Conservation (phyloP, 2,797 vertebrate species). For the Clarias fuscus region DNA sequence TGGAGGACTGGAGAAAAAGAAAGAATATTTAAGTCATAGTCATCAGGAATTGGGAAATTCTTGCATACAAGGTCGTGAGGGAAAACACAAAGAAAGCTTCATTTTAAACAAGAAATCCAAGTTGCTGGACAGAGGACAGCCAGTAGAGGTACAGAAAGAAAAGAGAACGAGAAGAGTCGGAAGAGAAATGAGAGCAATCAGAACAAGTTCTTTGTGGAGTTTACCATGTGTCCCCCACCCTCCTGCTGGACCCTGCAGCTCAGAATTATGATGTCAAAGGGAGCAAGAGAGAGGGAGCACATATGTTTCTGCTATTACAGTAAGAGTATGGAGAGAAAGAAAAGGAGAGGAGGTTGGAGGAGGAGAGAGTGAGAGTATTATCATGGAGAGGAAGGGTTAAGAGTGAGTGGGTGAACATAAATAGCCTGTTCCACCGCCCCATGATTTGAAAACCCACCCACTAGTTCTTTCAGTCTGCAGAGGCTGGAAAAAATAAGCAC, state of each 20-base stretch:
- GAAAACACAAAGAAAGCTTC: conserved; percentile 5
- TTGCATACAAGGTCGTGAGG: not conserved
- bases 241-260: conserved; percentile 76
- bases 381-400: conserved; percentile 25
- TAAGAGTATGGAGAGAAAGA: conserved; percentile 42
- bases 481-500: not conserved
- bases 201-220: conserved; percentile 60
- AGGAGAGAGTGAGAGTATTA: conserved; percentile 33
- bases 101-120: not conserved
- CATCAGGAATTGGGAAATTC: not conserved
- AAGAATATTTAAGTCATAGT: not conserved
- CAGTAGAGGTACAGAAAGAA: not conserved
- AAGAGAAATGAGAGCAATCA: conserved; percentile 57
- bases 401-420: conserved; percentile 11
- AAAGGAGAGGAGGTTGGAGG: conserved; percentile 36
- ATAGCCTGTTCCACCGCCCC: not conserved
- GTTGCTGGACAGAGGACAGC: not conserved
- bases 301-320: conserved; percentile 82
- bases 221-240: conserved; percentile 77
- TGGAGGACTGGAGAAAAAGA: not conserved
- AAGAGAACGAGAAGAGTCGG: not conserved
- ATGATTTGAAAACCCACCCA: conserved; percentile 16
- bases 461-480: conserved; percentile 10
- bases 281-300: conserved; percentile 53
- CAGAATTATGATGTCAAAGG: conserved; percentile 69